Percentiles rank a stretch among this genome's conserved stretches.
Evolutionary conservation across 2,797 vertebrate genomes (phyloP).

Genomic region (Gadopsis bispinosus): DNA sequence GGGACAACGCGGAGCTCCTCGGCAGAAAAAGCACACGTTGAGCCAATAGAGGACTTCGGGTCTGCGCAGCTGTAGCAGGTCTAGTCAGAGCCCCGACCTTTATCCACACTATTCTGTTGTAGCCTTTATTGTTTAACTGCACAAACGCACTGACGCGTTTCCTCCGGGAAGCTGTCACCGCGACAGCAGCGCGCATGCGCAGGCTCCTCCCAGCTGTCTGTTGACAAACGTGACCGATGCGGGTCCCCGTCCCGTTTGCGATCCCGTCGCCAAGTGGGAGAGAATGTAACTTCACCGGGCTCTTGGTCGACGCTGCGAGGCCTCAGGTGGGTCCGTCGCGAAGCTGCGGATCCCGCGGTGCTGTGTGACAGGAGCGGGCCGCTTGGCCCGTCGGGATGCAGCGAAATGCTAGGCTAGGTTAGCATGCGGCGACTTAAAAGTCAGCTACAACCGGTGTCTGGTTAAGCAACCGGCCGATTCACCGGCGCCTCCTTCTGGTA

Average conservation of each 20-base stretch:
- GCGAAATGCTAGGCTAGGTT: slow-evolving; percentile 54
- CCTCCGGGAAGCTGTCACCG: not conserved
- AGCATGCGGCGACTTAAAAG: slow-evolving; percentile 53
- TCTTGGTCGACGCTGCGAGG: not conserved
- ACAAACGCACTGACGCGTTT: not conserved
- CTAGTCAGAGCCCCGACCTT: fast-evolving
- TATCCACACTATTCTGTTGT: too few species aligned
- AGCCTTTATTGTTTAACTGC: fast-evolving
- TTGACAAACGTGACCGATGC: slow-evolving; percentile 75
- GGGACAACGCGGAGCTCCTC: fast-evolving
- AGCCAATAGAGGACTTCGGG: fast-evolving
- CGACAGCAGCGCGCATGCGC: slow-evolving; percentile 63
- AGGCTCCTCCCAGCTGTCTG: slow-evolving; percentile 29
- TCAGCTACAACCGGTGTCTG: not conserved
- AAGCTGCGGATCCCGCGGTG: slow-evolving; percentile 46
- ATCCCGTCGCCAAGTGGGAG: slow-evolving; percentile 19
- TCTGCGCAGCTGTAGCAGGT: fast-evolving
- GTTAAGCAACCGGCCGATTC: not conserved
- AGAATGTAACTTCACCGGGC: slow-evolving; percentile 54
- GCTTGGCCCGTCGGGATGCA: not conserved
- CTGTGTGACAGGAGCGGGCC: not conserved
- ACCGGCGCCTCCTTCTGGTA: not conserved
- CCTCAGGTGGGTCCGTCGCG: slow-evolving; percentile 32
- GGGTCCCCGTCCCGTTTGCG: slow-evolving; percentile 18
- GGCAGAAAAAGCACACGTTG: not conserved